Percentiles rank a stretch among this genome's conserved stretches.
Conservation (phyloP, 2,888 invertebrate species). For the Parelbella ahira region DNA sequence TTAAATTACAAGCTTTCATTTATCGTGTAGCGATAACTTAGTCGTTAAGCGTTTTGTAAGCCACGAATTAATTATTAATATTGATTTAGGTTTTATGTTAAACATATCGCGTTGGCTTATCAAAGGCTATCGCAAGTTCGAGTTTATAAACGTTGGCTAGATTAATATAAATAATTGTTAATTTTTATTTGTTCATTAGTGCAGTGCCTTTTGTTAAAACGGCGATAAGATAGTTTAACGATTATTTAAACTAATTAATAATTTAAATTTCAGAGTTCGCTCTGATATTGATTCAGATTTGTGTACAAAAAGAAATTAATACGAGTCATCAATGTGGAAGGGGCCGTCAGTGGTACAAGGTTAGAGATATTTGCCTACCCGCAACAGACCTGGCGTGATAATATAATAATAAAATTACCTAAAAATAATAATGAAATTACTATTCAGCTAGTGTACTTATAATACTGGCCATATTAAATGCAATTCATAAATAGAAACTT, state of each 20-base stretch:
- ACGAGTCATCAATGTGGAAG: too few species aligned
- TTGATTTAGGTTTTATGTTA: slow-evolving; percentile 26
- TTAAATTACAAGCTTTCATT: slow-evolving; percentile 10
- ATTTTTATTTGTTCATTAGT: slow-evolving; percentile 27
- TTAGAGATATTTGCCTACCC: too few species aligned
- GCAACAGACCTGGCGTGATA: too few species aligned
- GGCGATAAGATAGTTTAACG: slow-evolving; percentile 22
- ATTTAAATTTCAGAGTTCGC: too few species aligned
- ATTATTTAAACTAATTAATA: slow-evolving; percentile 4
- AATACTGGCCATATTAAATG: too few species aligned
- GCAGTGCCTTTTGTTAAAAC: slow-evolving; percentile 26
- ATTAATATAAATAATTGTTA: slow-evolving; percentile 29
- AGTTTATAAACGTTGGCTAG: slow-evolving; percentile 43
- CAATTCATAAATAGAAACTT: too few species aligned
- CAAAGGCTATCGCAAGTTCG: slow-evolving; percentile 52
- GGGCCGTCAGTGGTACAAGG: too few species aligned
- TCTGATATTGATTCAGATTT: too few species aligned
- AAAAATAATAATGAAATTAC: too few species aligned
- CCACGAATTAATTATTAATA: slow-evolving; percentile 20
- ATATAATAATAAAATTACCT: too few species aligned
- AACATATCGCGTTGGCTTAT: slow-evolving; percentile 33
- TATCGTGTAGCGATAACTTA: slow-evolving; percentile 8
- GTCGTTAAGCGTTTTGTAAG: slow-evolving; percentile 11
- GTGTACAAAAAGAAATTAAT: too few species aligned
- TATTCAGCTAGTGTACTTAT: too few species aligned